These are phyloP conservation scores for Saccopteryx bilineata DNA, from an alignment of 2,113 vertebrate genomes.

Conservation along the genomic window DNA sequence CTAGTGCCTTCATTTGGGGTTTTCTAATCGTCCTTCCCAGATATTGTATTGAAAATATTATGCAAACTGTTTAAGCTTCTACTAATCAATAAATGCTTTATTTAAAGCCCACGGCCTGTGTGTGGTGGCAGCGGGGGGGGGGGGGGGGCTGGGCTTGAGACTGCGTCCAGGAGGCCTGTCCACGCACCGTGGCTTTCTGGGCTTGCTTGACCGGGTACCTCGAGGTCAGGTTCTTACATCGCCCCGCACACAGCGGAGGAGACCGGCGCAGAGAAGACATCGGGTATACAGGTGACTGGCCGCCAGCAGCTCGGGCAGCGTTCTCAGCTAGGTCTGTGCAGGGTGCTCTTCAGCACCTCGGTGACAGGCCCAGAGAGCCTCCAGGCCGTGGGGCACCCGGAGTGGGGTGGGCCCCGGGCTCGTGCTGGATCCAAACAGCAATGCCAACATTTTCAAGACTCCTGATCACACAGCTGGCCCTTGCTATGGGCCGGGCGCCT, in stretches of 20 bases:
- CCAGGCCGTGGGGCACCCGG: background rate
- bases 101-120: constrained; percentile 85
- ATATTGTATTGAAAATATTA: constrained; percentile 88
- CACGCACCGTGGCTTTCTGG: background rate
- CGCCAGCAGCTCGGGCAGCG: rapidly evolving
- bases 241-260: background rate
- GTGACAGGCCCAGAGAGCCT: rapidly evolving
- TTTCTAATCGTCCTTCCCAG: constrained; percentile 77
- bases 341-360: rapidly evolving
- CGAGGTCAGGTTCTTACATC: rapidly evolving
- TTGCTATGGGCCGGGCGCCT: rapidly evolving
- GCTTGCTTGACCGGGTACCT: background rate
- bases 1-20: constrained; percentile 87
- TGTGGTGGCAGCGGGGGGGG: background rate
- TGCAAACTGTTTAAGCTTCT: constrained; percentile 89
- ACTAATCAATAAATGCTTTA: constrained; percentile 92
- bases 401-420: background rate
- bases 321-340: background rate
- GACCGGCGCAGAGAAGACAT: background rate
- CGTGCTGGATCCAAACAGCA: no score
- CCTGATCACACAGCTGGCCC: no score
- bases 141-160: background rate
- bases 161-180: rapidly evolving
- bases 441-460: rapidly evolving
- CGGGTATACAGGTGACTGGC: rapidly evolving